Percentiles rank a stretch among this genome's conserved stretches.
Conservation (phyloP, 2,113 vertebrate species). For the Clarias magur region DNA sequence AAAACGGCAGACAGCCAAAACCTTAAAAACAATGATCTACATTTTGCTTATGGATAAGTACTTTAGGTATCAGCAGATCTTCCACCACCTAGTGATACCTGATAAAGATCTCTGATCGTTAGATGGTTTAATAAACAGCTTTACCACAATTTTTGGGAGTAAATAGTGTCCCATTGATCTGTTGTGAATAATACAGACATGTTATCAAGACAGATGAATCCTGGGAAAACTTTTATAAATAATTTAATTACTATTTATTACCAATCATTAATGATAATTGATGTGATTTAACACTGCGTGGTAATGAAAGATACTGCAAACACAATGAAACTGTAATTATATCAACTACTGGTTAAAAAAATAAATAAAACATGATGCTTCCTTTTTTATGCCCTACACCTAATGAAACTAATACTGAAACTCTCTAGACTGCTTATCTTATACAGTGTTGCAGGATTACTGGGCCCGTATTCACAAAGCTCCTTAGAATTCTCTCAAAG, state of each 20-base stretch:
- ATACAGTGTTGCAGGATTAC: too few species aligned
- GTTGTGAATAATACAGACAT: constrained; percentile 12
- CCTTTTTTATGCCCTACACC: too few species aligned
- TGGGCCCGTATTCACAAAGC: too few species aligned
- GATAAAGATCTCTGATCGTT: constrained; percentile 1
- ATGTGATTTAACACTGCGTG: constrained; percentile 13
- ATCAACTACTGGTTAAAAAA: not conserved
- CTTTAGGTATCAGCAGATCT: not conserved
- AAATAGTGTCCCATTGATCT: constrained; percentile 12
- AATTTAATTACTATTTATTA: constrained; percentile 28
- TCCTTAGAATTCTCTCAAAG: too few species aligned
- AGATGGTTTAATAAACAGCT: not conserved
- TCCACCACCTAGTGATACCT: not conserved
- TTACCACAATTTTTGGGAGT: constrained; percentile 23
- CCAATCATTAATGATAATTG: constrained; percentile 29
- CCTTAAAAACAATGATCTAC: not conserved
- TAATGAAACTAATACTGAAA: not conserved
- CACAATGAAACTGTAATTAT: constrained; percentile 22
- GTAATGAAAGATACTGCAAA: not conserved
- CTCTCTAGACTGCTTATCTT: too few species aligned
- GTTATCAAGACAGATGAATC: constrained; percentile 10
- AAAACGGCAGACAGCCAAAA: not conserved
- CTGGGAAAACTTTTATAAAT: not conserved
- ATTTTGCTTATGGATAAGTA: not conserved
- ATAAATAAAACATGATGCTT: not conserved